A percentile compares a stretch with the other conserved stretches of the same genome.
These are phyloP conservation scores for Aulostomus chinensis DNA, from an alignment of 2,797 vertebrate genomes.

Conservation along the genomic window DNA sequence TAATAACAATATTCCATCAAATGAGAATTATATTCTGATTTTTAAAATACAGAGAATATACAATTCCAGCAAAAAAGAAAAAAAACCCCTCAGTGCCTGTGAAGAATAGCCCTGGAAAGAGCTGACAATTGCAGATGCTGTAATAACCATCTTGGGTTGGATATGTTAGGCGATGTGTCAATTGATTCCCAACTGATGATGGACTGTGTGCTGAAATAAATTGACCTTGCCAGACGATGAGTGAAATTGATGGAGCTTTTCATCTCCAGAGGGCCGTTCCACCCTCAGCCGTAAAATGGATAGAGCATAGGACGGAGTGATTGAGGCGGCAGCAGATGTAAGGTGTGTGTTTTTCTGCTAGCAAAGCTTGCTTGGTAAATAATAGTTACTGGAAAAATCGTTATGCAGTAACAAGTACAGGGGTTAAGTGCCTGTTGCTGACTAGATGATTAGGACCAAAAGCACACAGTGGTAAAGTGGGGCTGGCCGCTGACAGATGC, in stretches of 20 bases:
- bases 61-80: slow-evolving; percentile 1
- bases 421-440: slow-evolving; percentile 70
- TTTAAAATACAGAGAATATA: slow-evolving; percentile 46
- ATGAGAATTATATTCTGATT: slow-evolving; percentile 31
- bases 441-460: slow-evolving; percentile 72
- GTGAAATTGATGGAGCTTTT: slow-evolving; percentile 81
- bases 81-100: slow-evolving; percentile 13
- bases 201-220: slow-evolving; percentile 81
- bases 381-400: slow-evolving; percentile 58
- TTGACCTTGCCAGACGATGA: slow-evolving; percentile 81
- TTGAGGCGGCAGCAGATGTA: slow-evolving; percentile 56
- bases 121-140: slow-evolving; percentile 63
- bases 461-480: slow-evolving; percentile 65
- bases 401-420: slow-evolving; percentile 53
- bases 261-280: slow-evolving; percentile 74
- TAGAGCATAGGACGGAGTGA: slow-evolving; percentile 62
- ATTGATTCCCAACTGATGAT: slow-evolving; percentile 81
- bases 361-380: slow-evolving; percentile 69
- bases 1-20: slow-evolving; percentile 35
- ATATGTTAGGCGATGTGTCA: slow-evolving; percentile 75
- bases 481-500: slow-evolving; percentile 70
- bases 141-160: slow-evolving; percentile 72
- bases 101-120: slow-evolving; percentile 57
- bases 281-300: slow-evolving; percentile 71
- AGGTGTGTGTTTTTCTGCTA: slow-evolving; percentile 62